Base-by-base conservation (phyloP, 2,113 vertebrate genomes). In the Malurus melanocephalus region DNA sequence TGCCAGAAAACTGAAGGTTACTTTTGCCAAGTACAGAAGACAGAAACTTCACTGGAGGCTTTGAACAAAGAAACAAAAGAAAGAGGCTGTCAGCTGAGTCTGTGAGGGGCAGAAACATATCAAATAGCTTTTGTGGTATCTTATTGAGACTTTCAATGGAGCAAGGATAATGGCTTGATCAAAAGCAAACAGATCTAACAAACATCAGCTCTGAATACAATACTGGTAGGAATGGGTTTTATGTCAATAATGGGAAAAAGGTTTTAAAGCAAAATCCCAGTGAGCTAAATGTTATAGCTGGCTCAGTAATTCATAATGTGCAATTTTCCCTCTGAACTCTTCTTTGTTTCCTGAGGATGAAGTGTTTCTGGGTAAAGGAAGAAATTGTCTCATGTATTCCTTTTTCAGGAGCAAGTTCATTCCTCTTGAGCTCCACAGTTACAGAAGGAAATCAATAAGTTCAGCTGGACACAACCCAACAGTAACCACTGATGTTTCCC, bases 1-100 rank as follows among this genome's bases (percentile, higher is more conserved):
- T 90, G 33, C 99, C 98, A 59, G 98, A 98, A 97, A 99, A 99
- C 97, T 98, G 98, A 84, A 99, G 97, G 95, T 99, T 98, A 94
- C 97, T 99, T 96, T 98, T 98, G 87, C 99, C 99, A 96, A 99
- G 97, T 85, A 99, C 97, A 46, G 98, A 96, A 93, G 98, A 98
- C 74, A 98, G 94, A 60, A 96, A 97, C 89, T 99, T 99, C 78
- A 95, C 95, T 35, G 98, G 97, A 94, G 98, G 96, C 99, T 99
- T 96, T 85, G 90, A 96, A 95, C 51, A 95, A 65, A 97, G 91
- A 73, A 93, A 91, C 82, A 87, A 73, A 80, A 79, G 72, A 76
- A 56, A 82, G 16, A 94, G 12, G 46, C 32, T 57, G 67, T 93
- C 87, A 96, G 85, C 61, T 35, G 62, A 55, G 24, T 61, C 65